phyloP scores from a whole-genome alignment of 2,797 vertebrate genomes.

The Lophius americanus region DNA sequence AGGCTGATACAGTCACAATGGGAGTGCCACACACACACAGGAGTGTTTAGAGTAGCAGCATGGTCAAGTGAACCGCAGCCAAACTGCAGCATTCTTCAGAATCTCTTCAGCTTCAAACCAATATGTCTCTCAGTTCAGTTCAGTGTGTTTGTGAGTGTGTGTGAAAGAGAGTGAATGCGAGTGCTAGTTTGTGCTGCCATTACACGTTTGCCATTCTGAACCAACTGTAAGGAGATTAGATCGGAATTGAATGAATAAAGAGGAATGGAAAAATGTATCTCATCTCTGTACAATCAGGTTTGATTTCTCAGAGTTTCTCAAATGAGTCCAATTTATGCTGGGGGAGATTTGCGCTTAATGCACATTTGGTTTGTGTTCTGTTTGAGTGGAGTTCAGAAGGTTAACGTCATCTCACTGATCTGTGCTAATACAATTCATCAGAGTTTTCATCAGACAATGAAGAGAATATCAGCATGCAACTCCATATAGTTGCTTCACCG shows the following conservation, averaged over 20 bases:
- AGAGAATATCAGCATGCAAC: conserved; percentile 36
- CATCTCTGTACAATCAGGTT: conserved; percentile 55
- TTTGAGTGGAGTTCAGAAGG: conserved; percentile 60
- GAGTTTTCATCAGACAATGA: conserved; percentile 49
- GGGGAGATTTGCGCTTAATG: conserved; percentile 61
- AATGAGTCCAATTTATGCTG: conserved; percentile 69
- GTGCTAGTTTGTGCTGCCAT: conserved; percentile 46
- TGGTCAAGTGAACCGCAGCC: conserved; percentile 58
- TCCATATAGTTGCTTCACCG: conserved; percentile 50
- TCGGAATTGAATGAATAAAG: conserved; percentile 66
- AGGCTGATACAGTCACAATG: conserved; percentile 52
- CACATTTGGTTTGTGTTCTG: conserved; percentile 77
- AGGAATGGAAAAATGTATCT: conserved; percentile 77
- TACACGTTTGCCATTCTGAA: conserved; percentile 52
- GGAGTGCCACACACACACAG: conserved; percentile 53
- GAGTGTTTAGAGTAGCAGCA: conserved; percentile 62
- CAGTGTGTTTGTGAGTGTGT: conserved; percentile 24
- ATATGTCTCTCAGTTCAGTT: conserved; percentile 23
- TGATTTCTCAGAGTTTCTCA: conserved; percentile 71
- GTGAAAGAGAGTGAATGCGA: conserved; percentile 18
- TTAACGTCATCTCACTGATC: conserved; percentile 63
- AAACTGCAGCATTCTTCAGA: conserved; percentile 56
- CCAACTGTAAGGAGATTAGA: conserved; percentile 63
- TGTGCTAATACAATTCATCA: conserved; percentile 58
- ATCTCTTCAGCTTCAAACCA: conserved; percentile 50